Conservation (phyloP, 2,113 vertebrate genomes). For the Osmerus mordax region DNA sequence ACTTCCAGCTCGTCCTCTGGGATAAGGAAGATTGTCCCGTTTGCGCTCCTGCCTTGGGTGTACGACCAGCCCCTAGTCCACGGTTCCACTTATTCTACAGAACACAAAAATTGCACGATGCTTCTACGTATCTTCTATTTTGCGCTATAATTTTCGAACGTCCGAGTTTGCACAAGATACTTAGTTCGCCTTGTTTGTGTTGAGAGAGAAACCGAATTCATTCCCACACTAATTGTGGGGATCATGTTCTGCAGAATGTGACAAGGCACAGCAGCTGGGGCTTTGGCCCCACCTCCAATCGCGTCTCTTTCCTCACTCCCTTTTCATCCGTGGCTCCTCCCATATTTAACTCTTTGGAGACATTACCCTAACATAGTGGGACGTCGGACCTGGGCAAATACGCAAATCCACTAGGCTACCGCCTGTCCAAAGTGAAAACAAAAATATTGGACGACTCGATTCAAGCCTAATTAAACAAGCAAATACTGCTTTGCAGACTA, state of each 20-base stretch:
- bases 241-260: slow-evolving; percentile 66
- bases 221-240: slow-evolving; percentile 55
- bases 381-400: background rate
- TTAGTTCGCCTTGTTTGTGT: slow-evolving; percentile 43
- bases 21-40: slow-evolving; percentile 55
- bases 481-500: no score
- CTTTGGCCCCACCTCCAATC: slow-evolving; percentile 53
- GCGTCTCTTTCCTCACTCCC: slow-evolving; percentile 10
- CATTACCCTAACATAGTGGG: slow-evolving; percentile 34
- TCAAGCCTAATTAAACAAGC: no score
- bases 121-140: slow-evolving; percentile 12
- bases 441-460: slow-evolving; percentile 44
- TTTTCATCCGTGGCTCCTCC: slow-evolving; percentile 57
- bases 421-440: background rate
- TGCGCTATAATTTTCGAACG: background rate
- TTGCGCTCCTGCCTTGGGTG: slow-evolving; percentile 35
- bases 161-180: slow-evolving; percentile 22
- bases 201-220: slow-evolving; percentile 31
- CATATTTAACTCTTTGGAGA: slow-evolving; percentile 58
- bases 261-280: slow-evolving; percentile 74
- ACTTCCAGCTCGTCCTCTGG: slow-evolving; percentile 45
- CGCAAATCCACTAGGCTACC: background rate
- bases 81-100: slow-evolving; percentile 24
- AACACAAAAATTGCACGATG: slow-evolving; percentile 9
- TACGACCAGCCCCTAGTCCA: slow-evolving; percentile 33